Evolutionary conservation across 2,888 invertebrate species (phyloP), one percentile per base, ranked within the genome.

Genomic region (Calliopum simillimum): DNA sequence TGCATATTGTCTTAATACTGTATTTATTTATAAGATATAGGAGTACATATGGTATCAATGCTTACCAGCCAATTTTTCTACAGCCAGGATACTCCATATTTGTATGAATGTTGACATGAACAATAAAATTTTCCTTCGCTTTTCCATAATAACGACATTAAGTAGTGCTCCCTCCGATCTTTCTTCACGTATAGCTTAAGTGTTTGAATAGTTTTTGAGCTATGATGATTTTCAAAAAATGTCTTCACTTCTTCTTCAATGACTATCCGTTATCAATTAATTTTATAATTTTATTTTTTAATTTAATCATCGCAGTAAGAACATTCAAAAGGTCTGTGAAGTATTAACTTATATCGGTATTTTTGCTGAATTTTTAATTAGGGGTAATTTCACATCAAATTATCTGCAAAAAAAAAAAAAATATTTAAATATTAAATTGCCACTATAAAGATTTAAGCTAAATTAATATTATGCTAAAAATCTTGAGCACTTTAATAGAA

Each of bases 181-280:
- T 5, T 55, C 33, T 33, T 33, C 1, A 33, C 33, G 33, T 33
- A 33, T 33, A n/a, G n/a, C 16, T 51, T n/a, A 53, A 21, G 33
- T 56, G 21, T 23, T 23, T 8, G 21, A 56, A 33, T 14, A 25
- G 19, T 21, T 53, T 53, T 53, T 19, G 53, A 19, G 23, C 2
- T 23, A 43, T 66, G 13, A 19, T 49, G 21, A 47, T 53, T 43
- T 65, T 68, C 68, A 0, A 25, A 61, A 21, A 46, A 49, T 68
- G n/a, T 23, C 13, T 59, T 62, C 21, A 16, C 3, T 16, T 23
- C 68, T 64, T 69, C 16, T 64, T 68, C 43, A n/a, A 21, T 4
- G n/a, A 33, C 14, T 79, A 81, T 76, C 81, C 81, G 76, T 80
- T 80, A 75, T 81, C 81, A 76, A 81, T 81, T 55, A 80, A 76